phyloP scores from a whole-genome alignment of 2,113 vertebrate species.

The Eurystomus gularis region DNA sequence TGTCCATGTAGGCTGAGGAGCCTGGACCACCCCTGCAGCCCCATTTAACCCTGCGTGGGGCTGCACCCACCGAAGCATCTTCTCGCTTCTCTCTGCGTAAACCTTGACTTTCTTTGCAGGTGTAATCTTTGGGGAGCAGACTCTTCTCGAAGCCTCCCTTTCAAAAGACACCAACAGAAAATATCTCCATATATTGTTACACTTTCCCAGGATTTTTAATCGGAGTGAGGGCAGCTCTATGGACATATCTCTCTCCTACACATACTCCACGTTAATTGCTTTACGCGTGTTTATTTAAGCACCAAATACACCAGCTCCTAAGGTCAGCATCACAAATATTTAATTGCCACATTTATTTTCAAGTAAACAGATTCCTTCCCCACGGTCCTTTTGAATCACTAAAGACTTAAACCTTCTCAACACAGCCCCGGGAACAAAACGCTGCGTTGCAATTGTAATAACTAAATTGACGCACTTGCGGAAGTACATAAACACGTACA shows the following conservation, averaged over 20 bases:
- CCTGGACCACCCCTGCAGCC: background rate
- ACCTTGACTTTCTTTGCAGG: background rate
- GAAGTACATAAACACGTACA: background rate
- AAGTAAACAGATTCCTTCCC: background rate
- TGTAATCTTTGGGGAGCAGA: background rate
- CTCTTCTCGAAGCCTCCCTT: background rate
- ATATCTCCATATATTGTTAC: background rate
- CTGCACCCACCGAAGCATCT: background rate
- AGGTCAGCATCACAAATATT: background rate
- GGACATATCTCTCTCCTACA: background rate
- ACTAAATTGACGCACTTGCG: accelerated
- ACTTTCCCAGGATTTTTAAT: background rate
- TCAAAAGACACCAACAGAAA: background rate
- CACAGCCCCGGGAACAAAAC: background rate
- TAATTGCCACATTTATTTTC: background rate
- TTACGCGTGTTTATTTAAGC: background rate
- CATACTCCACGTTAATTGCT: background rate
- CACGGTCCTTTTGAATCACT: background rate
- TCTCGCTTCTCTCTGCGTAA: background rate
- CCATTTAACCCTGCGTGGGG: background rate
- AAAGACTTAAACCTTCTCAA: background rate
- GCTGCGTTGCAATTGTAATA: accelerated
- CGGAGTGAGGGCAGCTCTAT: background rate
- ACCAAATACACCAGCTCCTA: background rate
- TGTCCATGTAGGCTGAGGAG: background rate